Evolutionary conservation across 2,113 vertebrate species (phyloP).

Genomic region (Aleadryas rufinucha): DNA sequence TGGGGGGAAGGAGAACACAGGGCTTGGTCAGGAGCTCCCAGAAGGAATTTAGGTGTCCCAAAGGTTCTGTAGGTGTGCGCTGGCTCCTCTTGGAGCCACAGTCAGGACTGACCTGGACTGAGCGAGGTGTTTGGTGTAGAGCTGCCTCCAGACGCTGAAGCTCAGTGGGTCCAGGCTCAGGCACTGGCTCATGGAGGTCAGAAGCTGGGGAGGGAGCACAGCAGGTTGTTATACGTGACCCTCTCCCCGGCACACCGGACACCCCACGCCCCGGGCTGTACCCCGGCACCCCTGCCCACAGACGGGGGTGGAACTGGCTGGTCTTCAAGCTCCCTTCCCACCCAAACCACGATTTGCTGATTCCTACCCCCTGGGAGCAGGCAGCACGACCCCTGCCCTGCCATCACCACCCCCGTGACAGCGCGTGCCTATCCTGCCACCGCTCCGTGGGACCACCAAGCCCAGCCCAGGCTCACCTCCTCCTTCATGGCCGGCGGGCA

Average conservation of each 20-base stretch:
- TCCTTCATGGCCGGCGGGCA: conserved; percentile 87
- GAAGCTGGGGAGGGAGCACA: conserved; percentile 71
- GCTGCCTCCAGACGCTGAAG: conserved; percentile 90
- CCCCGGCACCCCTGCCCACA: fast-evolving
- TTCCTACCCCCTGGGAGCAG: background rate
- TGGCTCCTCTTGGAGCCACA: background rate
- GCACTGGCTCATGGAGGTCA: conserved; percentile 87
- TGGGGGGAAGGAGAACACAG: background rate
- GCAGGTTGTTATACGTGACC: fast-evolving
- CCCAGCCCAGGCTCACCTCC: conserved; percentile 75
- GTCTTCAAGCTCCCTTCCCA: background rate
- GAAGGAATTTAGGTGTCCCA: background rate
- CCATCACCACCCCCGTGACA: fast-evolving
- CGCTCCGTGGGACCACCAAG: fast-evolving
- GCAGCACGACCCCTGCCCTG: fast-evolving
- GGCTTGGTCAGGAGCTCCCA: background rate
- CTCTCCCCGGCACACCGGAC: fast-evolving
- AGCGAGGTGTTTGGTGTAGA: conserved; percentile 90
- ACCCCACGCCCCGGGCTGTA: fast-evolving
- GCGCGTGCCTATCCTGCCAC: fast-evolving
- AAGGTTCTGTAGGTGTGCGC: background rate
- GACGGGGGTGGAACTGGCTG: fast-evolving
- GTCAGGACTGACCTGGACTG: conserved; percentile 84
- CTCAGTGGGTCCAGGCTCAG: conserved; percentile 85
- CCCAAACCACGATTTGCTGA: too few relatives aligned